Evolutionary conservation across 2,888 invertebrate genomes (phyloP).

Genomic region (Orchestes rusci): DNA sequence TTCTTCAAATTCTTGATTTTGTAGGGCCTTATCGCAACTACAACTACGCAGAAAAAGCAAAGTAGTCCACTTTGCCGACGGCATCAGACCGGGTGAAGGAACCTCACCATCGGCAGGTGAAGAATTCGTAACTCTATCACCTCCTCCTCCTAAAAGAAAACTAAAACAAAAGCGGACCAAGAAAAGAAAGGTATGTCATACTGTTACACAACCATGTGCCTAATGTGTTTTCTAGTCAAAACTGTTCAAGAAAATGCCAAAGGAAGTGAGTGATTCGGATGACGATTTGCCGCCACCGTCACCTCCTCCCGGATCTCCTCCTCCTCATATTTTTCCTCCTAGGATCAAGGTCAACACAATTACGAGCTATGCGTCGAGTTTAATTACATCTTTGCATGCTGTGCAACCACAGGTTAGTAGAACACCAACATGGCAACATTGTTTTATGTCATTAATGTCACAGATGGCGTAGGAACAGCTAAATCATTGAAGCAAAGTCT

Average conservation of each 20-base stretch:
- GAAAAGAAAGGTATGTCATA: slow-evolving; percentile 45
- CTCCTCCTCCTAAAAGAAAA: slow-evolving; percentile 41
- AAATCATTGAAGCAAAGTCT: no score
- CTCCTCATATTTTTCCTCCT: slow-evolving; percentile 49
- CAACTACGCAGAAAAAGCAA: no score
- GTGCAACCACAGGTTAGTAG: slow-evolving; percentile 18
- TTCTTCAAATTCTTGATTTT: no score
- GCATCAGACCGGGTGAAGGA: slow-evolving; percentile 53
- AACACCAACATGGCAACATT: slow-evolving; percentile 2
- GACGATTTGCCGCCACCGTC: slow-evolving; percentile 53
- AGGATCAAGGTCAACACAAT: slow-evolving; percentile 38
- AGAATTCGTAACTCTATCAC: slow-evolving; percentile 55
- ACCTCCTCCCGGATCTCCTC: slow-evolving; percentile 55
- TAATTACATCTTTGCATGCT: slow-evolving; percentile 19
- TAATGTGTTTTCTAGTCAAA: not conserved
- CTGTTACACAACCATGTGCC: no score
- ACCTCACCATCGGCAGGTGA: slow-evolving; percentile 53
- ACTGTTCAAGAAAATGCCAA: slow-evolving; percentile 2
- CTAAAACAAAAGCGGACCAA: slow-evolving; percentile 48
- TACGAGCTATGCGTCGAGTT: no score
- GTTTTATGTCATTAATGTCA: not conserved
- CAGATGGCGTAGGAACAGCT: no score
- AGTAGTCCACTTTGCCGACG: slow-evolving; percentile 55
- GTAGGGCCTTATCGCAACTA: no score
- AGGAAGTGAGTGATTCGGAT: slow-evolving; percentile 41